Percentiles rank a stretch among this genome's conserved stretches.
These are phyloP conservation scores for Rhopalosiphum nymphaeae DNA, from an alignment of 2,888 invertebrate species.

Conservation along the genomic window DNA sequence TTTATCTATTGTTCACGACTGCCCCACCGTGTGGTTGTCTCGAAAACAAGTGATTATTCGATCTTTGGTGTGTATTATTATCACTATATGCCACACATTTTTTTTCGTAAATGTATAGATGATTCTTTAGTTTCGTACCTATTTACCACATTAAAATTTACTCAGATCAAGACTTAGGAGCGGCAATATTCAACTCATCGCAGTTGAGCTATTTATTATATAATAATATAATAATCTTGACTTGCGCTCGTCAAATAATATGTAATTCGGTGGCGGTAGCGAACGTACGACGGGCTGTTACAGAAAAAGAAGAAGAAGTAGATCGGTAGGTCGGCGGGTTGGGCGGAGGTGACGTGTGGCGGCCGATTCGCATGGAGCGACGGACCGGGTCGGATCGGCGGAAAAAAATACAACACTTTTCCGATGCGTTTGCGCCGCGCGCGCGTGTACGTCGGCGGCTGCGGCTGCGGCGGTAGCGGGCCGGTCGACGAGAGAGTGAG, in stretches of 20 bases:
- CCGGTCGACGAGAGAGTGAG: neutral
- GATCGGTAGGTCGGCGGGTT: neutral
- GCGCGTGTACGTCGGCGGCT: neutral
- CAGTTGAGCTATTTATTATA: neutral
- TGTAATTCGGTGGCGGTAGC: slow-evolving; percentile 5
- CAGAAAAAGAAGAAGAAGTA: slow-evolving; percentile 1
- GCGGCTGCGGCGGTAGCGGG: slow-evolving; percentile 2
- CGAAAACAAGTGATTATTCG: slow-evolving; percentile 16
- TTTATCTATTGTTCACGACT: neutral
- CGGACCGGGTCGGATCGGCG: slow-evolving; percentile 18
- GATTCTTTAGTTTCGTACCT: neutral
- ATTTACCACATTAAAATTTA: neutral
- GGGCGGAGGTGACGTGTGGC: neutral
- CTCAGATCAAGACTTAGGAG: neutral
- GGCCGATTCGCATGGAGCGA: neutral
- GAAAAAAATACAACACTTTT: slow-evolving; percentile 58
- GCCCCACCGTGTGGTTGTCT: neutral
- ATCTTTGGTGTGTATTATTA: neutral
- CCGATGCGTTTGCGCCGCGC: slow-evolving; percentile 56
- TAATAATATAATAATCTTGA: slow-evolving; percentile 45
- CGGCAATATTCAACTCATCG: slow-evolving; percentile 25
- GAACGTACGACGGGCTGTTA: neutral
- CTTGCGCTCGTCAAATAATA: slow-evolving; percentile 15
- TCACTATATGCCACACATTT: neutral
- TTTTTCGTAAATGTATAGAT: neutral